These are phyloP conservation scores for Drosophila paranaensis DNA, from an alignment of 2,888 invertebrate genomes.

Conservation along the genomic window DNA sequence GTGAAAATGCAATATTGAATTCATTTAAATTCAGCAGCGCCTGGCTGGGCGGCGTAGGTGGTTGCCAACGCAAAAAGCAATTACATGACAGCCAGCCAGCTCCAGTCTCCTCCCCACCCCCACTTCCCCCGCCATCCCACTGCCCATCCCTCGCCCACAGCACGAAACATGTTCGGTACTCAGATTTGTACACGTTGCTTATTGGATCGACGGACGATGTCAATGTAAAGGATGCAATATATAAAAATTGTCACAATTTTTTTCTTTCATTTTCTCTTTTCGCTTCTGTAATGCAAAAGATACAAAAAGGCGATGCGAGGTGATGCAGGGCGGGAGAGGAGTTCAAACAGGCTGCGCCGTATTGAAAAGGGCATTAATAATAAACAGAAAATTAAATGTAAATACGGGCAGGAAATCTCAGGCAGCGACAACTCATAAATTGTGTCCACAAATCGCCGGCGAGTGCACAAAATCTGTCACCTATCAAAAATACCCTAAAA, in stretches of 20 bases:
- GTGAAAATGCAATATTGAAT: constrained; percentile 84
- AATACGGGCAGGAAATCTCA: constrained; percentile 55
- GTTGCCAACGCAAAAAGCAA: constrained; percentile 69
- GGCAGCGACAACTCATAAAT: constrained; percentile 80
- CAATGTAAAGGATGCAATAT: constrained; percentile 46
- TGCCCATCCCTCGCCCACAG: neutral
- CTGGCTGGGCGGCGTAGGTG: constrained; percentile 29
- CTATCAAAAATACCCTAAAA: constrained; percentile 84
- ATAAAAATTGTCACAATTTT: constrained; percentile 61
- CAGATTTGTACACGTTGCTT: constrained; percentile 31
- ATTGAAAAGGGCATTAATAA: constrained; percentile 61
- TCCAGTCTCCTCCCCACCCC: neutral
- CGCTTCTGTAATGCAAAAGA: constrained; percentile 43
- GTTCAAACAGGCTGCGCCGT: constrained; percentile 9
- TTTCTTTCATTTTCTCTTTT: constrained; percentile 22
- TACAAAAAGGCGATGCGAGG: constrained; percentile 8
- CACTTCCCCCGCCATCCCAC: neutral
- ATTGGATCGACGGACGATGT: constrained; percentile 39
- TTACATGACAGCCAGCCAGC: constrained; percentile 65
- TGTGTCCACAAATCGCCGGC: constrained; percentile 68
- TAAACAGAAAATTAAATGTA: constrained; percentile 70
- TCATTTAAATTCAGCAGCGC: constrained; percentile 79
- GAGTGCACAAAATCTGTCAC: constrained; percentile 81
- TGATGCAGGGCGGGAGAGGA: neutral
- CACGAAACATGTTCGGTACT: neutral